phyloP scores from a whole-genome alignment of 2,113 vertebrate species.

The western clawed frog (Xenopus tropicalis) region DNA sequence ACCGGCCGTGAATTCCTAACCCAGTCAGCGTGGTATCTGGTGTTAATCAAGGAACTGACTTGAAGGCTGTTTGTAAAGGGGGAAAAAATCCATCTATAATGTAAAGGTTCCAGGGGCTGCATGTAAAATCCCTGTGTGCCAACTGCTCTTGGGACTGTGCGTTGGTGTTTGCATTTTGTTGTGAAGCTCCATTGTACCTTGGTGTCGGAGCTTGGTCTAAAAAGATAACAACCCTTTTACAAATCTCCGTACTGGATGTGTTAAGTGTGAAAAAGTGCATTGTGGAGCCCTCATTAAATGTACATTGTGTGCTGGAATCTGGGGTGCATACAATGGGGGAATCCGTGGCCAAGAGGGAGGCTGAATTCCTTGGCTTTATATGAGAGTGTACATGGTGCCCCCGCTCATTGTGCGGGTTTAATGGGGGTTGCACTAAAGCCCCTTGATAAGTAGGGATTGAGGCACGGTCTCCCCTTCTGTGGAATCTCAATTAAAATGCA shows the following conservation, averaged over 20 bases:
- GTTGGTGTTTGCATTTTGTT: too few relatives aligned
- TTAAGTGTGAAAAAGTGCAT: not conserved
- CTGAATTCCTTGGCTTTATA: constrained; percentile 18
- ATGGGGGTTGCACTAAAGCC: constrained; percentile 24
- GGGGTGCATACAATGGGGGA: not conserved
- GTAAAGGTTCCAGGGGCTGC: too few relatives aligned
- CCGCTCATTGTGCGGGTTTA: constrained; percentile 25
- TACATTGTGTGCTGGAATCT: constrained; percentile 25
- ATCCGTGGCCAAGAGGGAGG: constrained; percentile 14
- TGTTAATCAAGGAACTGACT: not conserved
- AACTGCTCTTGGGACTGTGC: too few relatives aligned
- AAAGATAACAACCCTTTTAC: too few relatives aligned
- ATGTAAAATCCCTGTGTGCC: too few relatives aligned
- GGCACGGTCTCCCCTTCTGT: not conserved
- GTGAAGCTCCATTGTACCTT: too few relatives aligned
- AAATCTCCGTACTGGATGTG: too few relatives aligned
- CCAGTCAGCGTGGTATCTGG: not conserved
- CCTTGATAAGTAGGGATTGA: constrained; percentile 31
- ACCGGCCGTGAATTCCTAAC: too few relatives aligned
- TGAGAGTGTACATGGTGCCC: constrained; percentile 14
- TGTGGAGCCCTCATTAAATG: constrained; percentile 10
- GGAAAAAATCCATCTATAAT: too few relatives aligned
- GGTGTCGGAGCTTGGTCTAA: too few relatives aligned
- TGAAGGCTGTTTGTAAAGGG: not conserved
- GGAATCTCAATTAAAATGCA: constrained; percentile 42